Conservation (phyloP, 2,888 invertebrate genomes). For the Aquatica leii region DNA sequence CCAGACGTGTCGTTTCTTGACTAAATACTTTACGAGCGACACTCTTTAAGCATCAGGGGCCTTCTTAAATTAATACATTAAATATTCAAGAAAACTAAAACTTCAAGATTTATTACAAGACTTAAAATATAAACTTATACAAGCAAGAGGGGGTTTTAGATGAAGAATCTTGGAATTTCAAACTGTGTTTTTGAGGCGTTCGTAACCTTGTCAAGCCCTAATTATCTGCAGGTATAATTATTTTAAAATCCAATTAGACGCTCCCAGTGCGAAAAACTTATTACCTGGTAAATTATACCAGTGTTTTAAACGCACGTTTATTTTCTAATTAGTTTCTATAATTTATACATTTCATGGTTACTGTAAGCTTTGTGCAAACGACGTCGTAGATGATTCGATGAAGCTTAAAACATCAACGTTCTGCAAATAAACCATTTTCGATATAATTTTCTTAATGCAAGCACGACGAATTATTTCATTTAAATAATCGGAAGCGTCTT, state of each 20-base stretch:
- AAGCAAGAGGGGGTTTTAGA: slow-evolving; percentile 8
- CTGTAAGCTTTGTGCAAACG: neutral
- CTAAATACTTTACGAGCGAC: slow-evolving; percentile 17
- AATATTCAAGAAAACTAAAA: slow-evolving; percentile 24
- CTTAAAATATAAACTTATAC: slow-evolving; percentile 24
- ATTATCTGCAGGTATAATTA: slow-evolving; percentile 50
- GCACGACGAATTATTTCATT: too few relatives aligned
- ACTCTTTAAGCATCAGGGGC: slow-evolving; percentile 11
- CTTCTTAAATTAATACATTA: slow-evolving; percentile 19
- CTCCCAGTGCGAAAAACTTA: slow-evolving; percentile 48
- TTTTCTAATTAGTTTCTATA: slow-evolving; percentile 31
- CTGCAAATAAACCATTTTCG: too few relatives aligned
- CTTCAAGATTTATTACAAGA: slow-evolving; percentile 18
- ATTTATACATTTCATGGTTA: slow-evolving; percentile 19
- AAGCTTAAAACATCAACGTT: neutral
- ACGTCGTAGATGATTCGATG: neutral
- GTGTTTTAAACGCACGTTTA: slow-evolving; percentile 27
- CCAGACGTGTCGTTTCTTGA: slow-evolving; percentile 8
- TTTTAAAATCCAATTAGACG: slow-evolving; percentile 50
- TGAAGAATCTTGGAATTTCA: slow-evolving; percentile 27
- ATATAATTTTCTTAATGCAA: too few relatives aligned
- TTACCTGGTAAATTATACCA: slow-evolving; percentile 43
- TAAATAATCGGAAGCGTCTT: too few relatives aligned
- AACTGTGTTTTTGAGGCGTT: slow-evolving; percentile 25
- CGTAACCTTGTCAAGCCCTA: slow-evolving; percentile 44